Evolutionary conservation across 2,888 invertebrate species (phyloP), one percentile per base, ranked within the genome.

Genomic region (Zele albiditarsus): DNA sequence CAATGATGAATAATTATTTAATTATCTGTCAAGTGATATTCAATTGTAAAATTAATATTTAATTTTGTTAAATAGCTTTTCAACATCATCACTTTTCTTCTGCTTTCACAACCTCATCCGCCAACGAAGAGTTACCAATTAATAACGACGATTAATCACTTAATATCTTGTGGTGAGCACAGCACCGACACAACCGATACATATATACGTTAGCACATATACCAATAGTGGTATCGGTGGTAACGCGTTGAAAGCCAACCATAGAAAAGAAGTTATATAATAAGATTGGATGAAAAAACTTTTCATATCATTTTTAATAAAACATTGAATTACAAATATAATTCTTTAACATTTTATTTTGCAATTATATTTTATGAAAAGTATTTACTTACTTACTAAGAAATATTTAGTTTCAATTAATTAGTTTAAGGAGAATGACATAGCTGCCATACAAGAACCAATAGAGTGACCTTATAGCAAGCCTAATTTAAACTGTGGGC

Each of bases 121-220:
- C 27, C 58, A 70, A 60, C 33, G 46, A 71, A 27, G 76, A 76
- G 77, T 75, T 65, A 66, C 42, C 78, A 82, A 84, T 84, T 84
- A 84, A 84, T 84, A 80, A 84, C 80, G 72, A 68, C 77, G 71
- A 84, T 84, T 83, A 84, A 84, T 84, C 81, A 83, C 82, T 57
- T 62, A 62, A 71, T 71, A 71, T 71, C 71, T 71, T 71, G 62
- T 38, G 31, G 71, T 25, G 42, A 60, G 62, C 71, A 62, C 10
- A n/a, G 46, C 12, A 71, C 27, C 20, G 46, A 25, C 60, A 60
- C 42, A 25, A 16, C 23, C 28, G n/a, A 60, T 20, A 27, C 57
- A 25, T 23, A 28, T 20, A 60, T 27, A 33, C 31, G n/a, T 5
- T 16, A 5, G 8, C 33, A 3, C 46, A n/a, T 46, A 46, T 14